Percentiles rank a stretch among this genome's conserved stretches.
Evolutionary conservation across 2,888 invertebrate species (phyloP).

Genomic region (Argyresthia goedartella): DNA sequence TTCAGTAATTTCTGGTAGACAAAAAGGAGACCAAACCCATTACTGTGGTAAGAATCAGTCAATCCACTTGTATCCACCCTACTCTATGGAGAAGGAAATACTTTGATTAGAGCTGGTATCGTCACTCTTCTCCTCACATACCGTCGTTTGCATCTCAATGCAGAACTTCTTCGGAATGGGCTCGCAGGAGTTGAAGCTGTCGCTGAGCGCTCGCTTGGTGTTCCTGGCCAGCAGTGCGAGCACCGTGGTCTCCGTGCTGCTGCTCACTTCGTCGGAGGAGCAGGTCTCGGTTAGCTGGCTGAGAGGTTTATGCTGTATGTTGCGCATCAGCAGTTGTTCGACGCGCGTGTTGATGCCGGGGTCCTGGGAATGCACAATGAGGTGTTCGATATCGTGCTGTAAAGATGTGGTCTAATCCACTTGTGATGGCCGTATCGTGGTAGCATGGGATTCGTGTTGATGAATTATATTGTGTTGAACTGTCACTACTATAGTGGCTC

Average conservation of each 20-base stretch:
- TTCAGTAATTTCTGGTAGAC: too few species aligned
- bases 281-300: slow-evolving; percentile 20
- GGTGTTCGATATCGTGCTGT: too few species aligned
- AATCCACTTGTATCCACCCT: neutral
- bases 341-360: slow-evolving; percentile 42
- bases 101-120: slow-evolving; percentile 44
- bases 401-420: too few species aligned
- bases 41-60: too few species aligned
- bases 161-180: slow-evolving; percentile 46
- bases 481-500: too few species aligned
- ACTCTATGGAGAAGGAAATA: slow-evolving; percentile 28
- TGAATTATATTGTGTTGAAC: too few species aligned
- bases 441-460: too few species aligned
- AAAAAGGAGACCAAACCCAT: too few species aligned
- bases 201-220: slow-evolving; percentile 36
- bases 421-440: too few species aligned
- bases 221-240: slow-evolving; percentile 29
- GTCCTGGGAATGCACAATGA: slow-evolving; percentile 27
- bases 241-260: slow-evolving; percentile 27
- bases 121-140: slow-evolving; percentile 20
- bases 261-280: slow-evolving; percentile 37
- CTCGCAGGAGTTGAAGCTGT: slow-evolving; percentile 39
- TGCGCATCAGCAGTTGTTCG: slow-evolving; percentile 38
- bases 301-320: slow-evolving; percentile 22
- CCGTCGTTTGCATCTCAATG: slow-evolving; percentile 16